Base-by-base conservation (phyloP, 2,113 vertebrate species). In the Irena cyanogastra region DNA sequence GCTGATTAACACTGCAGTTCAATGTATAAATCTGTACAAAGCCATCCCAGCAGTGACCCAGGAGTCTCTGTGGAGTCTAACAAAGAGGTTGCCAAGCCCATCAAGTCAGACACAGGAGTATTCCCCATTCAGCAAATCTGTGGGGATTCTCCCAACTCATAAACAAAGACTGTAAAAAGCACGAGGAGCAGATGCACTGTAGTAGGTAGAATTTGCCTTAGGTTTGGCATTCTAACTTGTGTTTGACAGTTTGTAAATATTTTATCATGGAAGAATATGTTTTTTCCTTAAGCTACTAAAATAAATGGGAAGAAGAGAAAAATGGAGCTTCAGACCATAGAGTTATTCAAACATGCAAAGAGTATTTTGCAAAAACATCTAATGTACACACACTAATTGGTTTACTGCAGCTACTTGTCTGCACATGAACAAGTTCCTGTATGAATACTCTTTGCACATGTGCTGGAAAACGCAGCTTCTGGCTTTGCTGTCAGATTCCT, bases 61-160 rank as follows among this genome's bases (percentile, higher is more conserved):
- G 92, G 44, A 60, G 42, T 52, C 59, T 95, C 97, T 27, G 44
- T 77, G 93, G 97, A 96, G 28, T 28, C 37, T 52, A 57, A 71
- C 66, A 80, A 87, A 87, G 92, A 86, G n/a, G 95, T 93, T 98
- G 96, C 97, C 97, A 97, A 97, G 97, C 84, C 81, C 42, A 26
- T 77, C 39, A 83, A 76, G 70, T 53, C 70, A 92, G 82, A 89
- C 88, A 91, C 87, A 33, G 35, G 90, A 83, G 75, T 52, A 88
- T 86, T 95, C 87, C 74, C 71, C 24, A 3, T 31, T 84, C 72
- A 77, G 83, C 65, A 70, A 24, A 84, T 74, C 96, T 33, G 9
- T 2, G 22, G 96, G 88, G 96, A 97, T 71, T 76, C 71, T 90
- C 80, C 49, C 37, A 77, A 47, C 53, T 90, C 89, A 31, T 59